phyloP scores from a whole-genome alignment of 2,888 invertebrate genomes.

The Acleris sparsana region DNA sequence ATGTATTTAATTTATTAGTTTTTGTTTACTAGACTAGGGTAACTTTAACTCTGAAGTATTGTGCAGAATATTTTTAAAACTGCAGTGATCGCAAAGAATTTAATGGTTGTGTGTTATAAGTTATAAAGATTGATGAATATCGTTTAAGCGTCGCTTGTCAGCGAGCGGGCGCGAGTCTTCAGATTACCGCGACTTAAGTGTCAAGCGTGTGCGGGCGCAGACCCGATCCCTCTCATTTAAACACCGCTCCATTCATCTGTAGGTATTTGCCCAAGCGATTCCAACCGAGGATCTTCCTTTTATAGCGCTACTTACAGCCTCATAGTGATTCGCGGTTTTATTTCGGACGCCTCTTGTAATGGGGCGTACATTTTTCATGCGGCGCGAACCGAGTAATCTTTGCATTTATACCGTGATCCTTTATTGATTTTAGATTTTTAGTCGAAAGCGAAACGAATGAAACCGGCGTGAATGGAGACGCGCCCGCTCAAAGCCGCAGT shows the following conservation, averaged over 20 bases:
- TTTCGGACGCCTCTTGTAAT: conserved; percentile 80
- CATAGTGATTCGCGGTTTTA: conserved; percentile 84
- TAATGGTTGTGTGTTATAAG: conserved; percentile 3
- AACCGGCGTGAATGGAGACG: conserved; percentile 79
- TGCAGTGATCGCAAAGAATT: neutral
- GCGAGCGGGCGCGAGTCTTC: conserved; percentile 20
- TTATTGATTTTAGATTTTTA: conserved; percentile 84
- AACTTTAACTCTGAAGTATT: neutral
- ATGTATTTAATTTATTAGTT: too few species aligned
- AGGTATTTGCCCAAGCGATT: conserved; percentile 84
- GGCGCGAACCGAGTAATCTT: conserved; percentile 80
- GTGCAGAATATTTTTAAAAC: neutral
- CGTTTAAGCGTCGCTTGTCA: conserved; percentile 27
- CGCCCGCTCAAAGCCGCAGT: conserved; percentile 76
- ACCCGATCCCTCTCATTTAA: conserved; percentile 82
- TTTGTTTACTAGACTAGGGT: too few species aligned
- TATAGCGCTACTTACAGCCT: conserved; percentile 80
- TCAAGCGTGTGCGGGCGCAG: conserved; percentile 47
- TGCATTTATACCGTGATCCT: conserved; percentile 82
- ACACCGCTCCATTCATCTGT: conserved; percentile 79
- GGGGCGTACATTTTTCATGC: conserved; percentile 80
- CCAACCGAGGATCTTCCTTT: conserved; percentile 76
- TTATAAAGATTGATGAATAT: conserved; percentile 29
- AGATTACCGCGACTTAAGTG: conserved; percentile 36
- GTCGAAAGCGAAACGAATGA: conserved; percentile 81